Conservation (phyloP, 2,797 vertebrate species). For the Paedocypris micromegethes region DNA sequence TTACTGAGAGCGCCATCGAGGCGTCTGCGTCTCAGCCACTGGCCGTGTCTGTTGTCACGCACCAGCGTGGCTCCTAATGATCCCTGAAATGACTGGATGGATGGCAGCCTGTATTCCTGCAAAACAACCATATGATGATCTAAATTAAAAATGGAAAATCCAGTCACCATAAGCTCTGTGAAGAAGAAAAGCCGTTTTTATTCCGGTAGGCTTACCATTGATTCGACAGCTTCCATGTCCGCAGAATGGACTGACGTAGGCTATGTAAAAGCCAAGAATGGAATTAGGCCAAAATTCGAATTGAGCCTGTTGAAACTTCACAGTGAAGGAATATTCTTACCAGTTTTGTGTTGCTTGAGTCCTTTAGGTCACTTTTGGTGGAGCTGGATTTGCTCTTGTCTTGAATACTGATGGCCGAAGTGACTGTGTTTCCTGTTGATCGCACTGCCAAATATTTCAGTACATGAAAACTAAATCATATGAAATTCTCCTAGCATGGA, state of each 20-base stretch:
- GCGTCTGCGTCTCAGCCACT: constrained; percentile 89
- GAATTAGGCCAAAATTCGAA: not conserved
- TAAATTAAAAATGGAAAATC: not conserved
- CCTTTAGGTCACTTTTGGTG: constrained; percentile 82
- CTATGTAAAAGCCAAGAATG: constrained; percentile 49
- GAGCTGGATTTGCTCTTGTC: constrained; percentile 78
- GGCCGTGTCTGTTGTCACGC: constrained; percentile 77
- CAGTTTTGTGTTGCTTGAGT: constrained; percentile 83
- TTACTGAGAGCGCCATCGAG: constrained; percentile 90
- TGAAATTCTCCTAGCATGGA: not conserved
- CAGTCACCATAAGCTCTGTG: not conserved
- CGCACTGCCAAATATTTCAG: constrained; percentile 61
- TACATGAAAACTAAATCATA: not conserved
- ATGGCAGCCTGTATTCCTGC: constrained; percentile 63
- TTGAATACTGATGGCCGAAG: constrained; percentile 80
- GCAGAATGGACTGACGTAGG: constrained; percentile 55
- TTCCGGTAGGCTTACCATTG: constrained; percentile 57
- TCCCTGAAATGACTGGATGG: constrained; percentile 63
- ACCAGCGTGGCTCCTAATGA: constrained; percentile 33
- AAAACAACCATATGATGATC: not conserved
- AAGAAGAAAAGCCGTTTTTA: not conserved
- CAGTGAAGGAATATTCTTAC: constrained; percentile 57
- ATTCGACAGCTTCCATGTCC: constrained; percentile 63
- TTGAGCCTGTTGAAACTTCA: not conserved
- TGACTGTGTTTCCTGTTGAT: constrained; percentile 66